Base-by-base conservation (phyloP, 1,140 invertebrate species). In the Drosophila arizonae region DNA sequence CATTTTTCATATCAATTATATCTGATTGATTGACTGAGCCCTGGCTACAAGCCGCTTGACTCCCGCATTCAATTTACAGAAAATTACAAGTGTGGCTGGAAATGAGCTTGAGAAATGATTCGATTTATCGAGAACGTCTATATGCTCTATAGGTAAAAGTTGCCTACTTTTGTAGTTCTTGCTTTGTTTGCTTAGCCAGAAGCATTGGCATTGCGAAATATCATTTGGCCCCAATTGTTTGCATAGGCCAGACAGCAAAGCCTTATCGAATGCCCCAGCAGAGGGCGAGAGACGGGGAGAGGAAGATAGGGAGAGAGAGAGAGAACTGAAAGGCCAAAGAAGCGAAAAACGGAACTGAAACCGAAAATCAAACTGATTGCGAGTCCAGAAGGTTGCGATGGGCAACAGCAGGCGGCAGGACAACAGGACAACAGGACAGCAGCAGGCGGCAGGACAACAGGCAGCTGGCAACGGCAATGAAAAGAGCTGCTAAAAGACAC, bases 151-250 rank as follows among this genome's bases (percentile, higher is more conserved):
- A 24, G 21, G 21, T 24, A 24, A 24, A 24, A 24, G 21, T 24
- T 24, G 21, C 21, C 1, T 24, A 24, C 21, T 17, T 65, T 41
- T 65, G 55, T n/a, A 28, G 9, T 39, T 39, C 11, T 1, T 1
- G 6, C 36, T 39, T 39, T 39, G 11, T 39, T 39, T 11, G 10
- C 4, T 13, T 3, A 41, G 30, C 26, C 15, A 28, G 6, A n/a
- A 70, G 39, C 45, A 51, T 66, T 72, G 51, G 13, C 36, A 67
- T 67, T 67, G 48, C 30, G 36, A 15, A 58, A 72, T 75, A 57
- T 50, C 41, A 65, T 66, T 75, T 72, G 65, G 43, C 30, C 50
- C 67, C 50, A 17, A 63, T 69, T 68, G 77, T 81, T 85, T 85
- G 71, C 61, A 50, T 67, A 85, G 81, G 77, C 64, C 17, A 43